Evolutionary conservation across 2,113 vertebrate species (phyloP).

Genomic region (Noturus placidus): DNA sequence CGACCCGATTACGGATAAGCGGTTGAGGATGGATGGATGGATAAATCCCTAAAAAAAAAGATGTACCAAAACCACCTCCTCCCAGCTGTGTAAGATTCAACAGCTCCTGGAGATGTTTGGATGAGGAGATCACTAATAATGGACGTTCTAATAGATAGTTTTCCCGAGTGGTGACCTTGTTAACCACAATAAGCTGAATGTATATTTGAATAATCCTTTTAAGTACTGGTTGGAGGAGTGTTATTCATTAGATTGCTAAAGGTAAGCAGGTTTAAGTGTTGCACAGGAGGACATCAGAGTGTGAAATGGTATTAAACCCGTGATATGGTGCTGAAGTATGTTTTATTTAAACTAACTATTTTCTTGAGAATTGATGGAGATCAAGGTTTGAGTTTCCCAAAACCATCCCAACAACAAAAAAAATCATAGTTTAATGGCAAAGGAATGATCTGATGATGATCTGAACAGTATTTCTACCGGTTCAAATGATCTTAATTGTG

Average conservation of each 20-base stretch:
- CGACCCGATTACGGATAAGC: no score
- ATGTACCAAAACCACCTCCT: background rate
- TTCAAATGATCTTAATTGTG: background rate
- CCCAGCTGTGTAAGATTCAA: background rate
- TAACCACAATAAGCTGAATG: no score
- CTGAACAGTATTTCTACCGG: background rate
- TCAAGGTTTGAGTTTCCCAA: background rate
- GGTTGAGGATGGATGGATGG: no score
- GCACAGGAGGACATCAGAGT: background rate
- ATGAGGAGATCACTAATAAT: background rate
- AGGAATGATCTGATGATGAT: background rate
- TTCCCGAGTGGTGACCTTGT: background rate
- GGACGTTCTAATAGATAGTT: background rate
- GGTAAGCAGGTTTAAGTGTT: background rate
- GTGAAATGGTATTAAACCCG: background rate
- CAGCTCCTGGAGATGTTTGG: background rate
- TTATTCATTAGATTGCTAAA: background rate
- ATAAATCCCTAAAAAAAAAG: no score
- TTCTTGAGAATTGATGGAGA: background rate
- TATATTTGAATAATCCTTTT: background rate
- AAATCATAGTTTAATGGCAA: background rate
- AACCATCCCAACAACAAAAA: background rate
- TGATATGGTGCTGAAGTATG: background rate
- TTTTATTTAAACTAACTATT: background rate
- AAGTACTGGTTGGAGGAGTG: background rate